Percentiles rank a stretch among this genome's conserved stretches.
Evolutionary conservation across 2,888 invertebrate species (phyloP).

Genomic region (Orthosia gracilis): DNA sequence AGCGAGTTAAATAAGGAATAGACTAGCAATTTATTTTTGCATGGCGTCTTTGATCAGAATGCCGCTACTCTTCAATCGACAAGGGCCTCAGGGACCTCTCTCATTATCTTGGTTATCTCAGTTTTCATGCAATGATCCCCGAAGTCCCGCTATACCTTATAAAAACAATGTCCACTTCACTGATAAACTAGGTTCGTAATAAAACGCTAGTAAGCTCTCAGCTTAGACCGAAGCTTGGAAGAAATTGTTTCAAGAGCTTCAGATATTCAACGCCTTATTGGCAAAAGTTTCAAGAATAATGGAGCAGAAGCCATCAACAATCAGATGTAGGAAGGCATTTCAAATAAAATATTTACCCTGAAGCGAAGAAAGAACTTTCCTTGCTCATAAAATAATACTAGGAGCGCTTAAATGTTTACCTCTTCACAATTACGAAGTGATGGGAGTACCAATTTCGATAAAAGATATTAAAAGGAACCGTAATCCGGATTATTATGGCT

Average conservation of each 20-base stretch:
- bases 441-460: conserved; percentile 32
- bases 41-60: conserved; percentile 56
- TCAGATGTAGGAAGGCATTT: conserved; percentile 16
- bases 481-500: conserved; percentile 60
- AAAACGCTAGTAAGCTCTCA: conserved; percentile 18
- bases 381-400: conserved; percentile 36
- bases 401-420: conserved; percentile 45
- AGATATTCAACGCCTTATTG: background rate
- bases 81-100: conserved; percentile 68
- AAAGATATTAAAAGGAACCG: conserved; percentile 41
- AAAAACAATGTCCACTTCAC: conserved; percentile 43
- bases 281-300: conserved; percentile 18
- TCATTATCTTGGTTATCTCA: conserved; percentile 74
- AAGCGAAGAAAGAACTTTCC: conserved; percentile 22
- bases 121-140: conserved; percentile 48
- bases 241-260: conserved; percentile 16
- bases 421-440: conserved; percentile 41
- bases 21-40: conserved; percentile 74
- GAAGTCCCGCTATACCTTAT: conserved; percentile 54
- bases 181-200: conserved; percentile 50
- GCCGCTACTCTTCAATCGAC: conserved; percentile 48
- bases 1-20: conserved; percentile 51
- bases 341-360: conserved; percentile 37
- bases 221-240: background rate
- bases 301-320: conserved; percentile 9